Evolutionary conservation across 2,888 invertebrate genomes (phyloP), one percentile per base, ranked within the genome.

Genomic region (Netelia virgata): DNA sequence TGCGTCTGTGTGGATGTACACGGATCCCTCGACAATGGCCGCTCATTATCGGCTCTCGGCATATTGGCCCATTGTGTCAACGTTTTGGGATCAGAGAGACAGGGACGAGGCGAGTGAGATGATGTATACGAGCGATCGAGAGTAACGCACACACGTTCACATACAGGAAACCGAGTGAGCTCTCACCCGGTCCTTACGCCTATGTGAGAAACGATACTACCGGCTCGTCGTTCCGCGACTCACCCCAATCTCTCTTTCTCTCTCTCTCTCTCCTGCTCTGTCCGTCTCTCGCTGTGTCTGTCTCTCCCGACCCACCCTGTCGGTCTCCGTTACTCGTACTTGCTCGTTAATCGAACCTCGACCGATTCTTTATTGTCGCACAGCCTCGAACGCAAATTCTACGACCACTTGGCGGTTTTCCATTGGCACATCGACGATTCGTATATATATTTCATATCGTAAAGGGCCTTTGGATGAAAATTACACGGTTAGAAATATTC

Each of bases 61-160:
- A 91, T 91, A 92, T 92, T 92, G 92, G 92, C 91, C 92, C 90
- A 93, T 93, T 93, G 84, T 84, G 78, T 75, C 78, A 78, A 64
- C 74, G 78, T 69, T 78, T 78, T 36, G 64, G 43, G 28, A 64
- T 64, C 78, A 88, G 88, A 86, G 82, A 77, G 86, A 87, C 85
- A 82, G 85, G 84, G 79, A 79, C 64, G 66, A 41, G 57, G 78
- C 73, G 64, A 63, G 36, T 1, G 36, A 59, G 66, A 47, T 59
- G 41, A 63, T 78, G 75, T 53, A 61, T 53, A 61, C 69, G 61
- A 28, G 55, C 16, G 61, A 68, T 55, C 59, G 76, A 16, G 63
- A 70, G 14, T 53, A n/a, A 59, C 18, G 18, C 57, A 59, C 57
- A 20, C 57, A 9, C 57, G 20, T 57, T 5, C 9, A 20, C 16